Conservation (phyloP, 2,797 vertebrate species). For the Bucorvus abyssinicus region DNA sequence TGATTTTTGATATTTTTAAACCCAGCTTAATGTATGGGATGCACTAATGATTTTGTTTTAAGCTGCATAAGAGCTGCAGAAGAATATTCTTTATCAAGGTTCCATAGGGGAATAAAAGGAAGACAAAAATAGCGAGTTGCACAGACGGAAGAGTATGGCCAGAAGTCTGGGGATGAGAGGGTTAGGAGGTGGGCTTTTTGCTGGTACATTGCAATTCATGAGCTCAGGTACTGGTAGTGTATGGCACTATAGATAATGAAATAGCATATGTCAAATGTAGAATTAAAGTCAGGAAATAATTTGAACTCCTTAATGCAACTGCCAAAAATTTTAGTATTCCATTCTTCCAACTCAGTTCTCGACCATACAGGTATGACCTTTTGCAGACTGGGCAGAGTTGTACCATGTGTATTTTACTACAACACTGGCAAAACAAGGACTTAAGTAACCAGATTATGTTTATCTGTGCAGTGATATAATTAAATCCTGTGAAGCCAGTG, state of each 20-base stretch:
- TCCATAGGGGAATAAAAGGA: no score
- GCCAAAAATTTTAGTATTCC: not conserved
- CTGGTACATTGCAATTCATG: no score
- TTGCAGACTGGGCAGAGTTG: not conserved
- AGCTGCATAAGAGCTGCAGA: not conserved
- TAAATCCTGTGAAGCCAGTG: not conserved
- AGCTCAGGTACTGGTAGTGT: not conserved
- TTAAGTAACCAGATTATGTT: not conserved
- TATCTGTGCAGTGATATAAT: not conserved
- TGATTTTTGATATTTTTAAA: constrained; percentile 42
- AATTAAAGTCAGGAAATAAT: not conserved
- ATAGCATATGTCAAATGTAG: not conserved
- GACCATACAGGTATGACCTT: not conserved
- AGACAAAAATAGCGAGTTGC: no score
- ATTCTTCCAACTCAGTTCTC: not conserved
- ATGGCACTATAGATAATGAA: not conserved
- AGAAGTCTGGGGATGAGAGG: no score
- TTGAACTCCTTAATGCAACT: not conserved
- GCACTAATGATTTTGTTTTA: not conserved
- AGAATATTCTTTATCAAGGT: no score
- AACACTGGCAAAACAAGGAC: not conserved
- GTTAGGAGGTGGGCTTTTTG: no score
- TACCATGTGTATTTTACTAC: not conserved
- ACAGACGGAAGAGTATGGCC: no score
- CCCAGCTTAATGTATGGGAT: not conserved